phyloP scores from a whole-genome alignment of 1,140 invertebrate genomes.

The Ceratitis capitata region DNA sequence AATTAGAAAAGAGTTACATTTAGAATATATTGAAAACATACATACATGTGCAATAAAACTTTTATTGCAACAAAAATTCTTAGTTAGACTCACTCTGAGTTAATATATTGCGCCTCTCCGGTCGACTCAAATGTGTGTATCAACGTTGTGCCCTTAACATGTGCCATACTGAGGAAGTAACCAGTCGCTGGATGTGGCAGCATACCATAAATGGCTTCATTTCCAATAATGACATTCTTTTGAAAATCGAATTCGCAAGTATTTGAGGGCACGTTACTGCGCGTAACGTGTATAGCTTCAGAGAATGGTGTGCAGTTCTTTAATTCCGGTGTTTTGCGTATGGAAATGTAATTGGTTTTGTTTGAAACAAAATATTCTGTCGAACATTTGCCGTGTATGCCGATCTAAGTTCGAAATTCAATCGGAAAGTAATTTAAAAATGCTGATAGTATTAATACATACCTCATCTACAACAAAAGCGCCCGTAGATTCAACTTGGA shows the following conservation, averaged over 20 bases:
- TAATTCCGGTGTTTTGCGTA: slow-evolving; percentile 62
- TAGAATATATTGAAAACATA: too few relatives aligned
- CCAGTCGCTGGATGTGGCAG: slow-evolving; percentile 59
- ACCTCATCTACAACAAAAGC: slow-evolving; percentile 69
- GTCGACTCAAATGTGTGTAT: slow-evolving; percentile 64
- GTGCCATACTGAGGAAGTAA: slow-evolving; percentile 60
- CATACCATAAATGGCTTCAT: slow-evolving; percentile 61
- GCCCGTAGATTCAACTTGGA: slow-evolving; percentile 64
- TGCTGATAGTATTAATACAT: not conserved
- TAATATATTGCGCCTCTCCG: slow-evolving; percentile 61
- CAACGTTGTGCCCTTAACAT: slow-evolving; percentile 60
- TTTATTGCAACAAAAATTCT: slow-evolving; percentile 58
- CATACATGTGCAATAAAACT: slow-evolving; percentile 51
- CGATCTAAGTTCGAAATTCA: slow-evolving; percentile 47
- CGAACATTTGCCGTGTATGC: slow-evolving; percentile 60
- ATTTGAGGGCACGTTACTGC: slow-evolving; percentile 62
- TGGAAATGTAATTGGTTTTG: slow-evolving; percentile 60
- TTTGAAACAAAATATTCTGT: slow-evolving; percentile 64
- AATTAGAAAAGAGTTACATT: not conserved
- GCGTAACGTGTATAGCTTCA: slow-evolving; percentile 57
- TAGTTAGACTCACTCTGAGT: slow-evolving; percentile 53
- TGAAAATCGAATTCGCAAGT: slow-evolving; percentile 62
- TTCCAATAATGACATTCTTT: slow-evolving; percentile 63
- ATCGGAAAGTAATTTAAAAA: not conserved
- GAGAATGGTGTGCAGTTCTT: slow-evolving; percentile 57